Percentiles rank a stretch among this genome's conserved stretches.
These are phyloP conservation scores for rat (Rattus norvegicus) DNA, from an alignment of 2,113 vertebrate species.

Conservation along the genomic window DNA sequence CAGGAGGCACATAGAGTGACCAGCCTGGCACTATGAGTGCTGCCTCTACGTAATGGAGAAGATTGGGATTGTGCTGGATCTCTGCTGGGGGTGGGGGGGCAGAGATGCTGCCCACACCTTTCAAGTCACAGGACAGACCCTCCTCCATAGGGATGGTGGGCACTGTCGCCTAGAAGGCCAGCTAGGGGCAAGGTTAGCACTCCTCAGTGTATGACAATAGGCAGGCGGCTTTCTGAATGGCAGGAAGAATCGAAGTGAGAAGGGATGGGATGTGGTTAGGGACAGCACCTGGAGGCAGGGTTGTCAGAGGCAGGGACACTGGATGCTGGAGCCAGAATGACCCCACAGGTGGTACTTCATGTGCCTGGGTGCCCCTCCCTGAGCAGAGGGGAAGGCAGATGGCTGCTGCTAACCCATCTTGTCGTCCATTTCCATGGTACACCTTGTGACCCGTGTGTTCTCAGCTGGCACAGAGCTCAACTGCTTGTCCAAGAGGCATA, in stretches of 20 bases:
- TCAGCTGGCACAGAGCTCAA: not conserved
- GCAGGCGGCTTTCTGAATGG: not conserved
- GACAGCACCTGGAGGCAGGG: not conserved
- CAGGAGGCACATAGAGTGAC: not conserved
- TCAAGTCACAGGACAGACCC: not conserved
- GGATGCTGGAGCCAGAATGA: not conserved
- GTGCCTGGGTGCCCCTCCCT: not conserved
- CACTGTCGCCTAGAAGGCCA: not conserved
- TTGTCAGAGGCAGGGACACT: too few relatives aligned
- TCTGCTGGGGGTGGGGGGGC: too few relatives aligned
- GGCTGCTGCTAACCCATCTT: accelerated
- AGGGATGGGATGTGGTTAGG: not conserved
- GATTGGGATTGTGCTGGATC: accelerated
- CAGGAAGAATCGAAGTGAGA: not conserved
- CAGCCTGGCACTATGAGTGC: too few relatives aligned
- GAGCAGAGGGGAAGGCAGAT: too few relatives aligned
- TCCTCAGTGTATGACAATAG: accelerated
- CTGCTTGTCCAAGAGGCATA: not conserved
- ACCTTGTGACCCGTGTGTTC: accelerated
- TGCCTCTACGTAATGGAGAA: not conserved
- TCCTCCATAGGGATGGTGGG: not conserved
- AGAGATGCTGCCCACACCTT: too few relatives aligned
- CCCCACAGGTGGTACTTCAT: accelerated
- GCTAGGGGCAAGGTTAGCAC: accelerated
- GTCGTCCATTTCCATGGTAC: accelerated